phyloP scores from a whole-genome alignment of 2,113 vertebrate genomes.

The Mormyrus lacerda region DNA sequence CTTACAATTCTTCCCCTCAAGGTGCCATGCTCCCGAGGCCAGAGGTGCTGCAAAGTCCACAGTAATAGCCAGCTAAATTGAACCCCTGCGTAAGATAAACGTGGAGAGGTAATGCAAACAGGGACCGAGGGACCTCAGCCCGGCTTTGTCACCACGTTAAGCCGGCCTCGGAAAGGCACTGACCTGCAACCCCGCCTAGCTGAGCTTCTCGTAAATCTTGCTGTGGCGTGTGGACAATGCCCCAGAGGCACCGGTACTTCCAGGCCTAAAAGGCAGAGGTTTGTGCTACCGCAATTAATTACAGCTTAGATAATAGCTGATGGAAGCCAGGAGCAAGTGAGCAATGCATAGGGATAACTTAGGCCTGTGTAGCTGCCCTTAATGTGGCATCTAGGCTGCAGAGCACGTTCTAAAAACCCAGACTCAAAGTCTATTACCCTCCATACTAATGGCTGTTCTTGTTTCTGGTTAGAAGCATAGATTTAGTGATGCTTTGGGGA shows the following conservation, averaged over 20 bases:
- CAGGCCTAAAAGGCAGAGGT: background rate
- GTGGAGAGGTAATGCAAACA: background rate
- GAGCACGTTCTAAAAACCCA: background rate
- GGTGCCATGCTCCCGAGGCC: background rate
- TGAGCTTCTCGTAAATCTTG: conserved; percentile 15
- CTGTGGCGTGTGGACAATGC: background rate
- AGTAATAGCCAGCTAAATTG: conserved; percentile 1
- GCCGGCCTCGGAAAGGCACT: conserved; percentile 16
- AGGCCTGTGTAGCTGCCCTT: background rate
- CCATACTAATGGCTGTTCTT: background rate
- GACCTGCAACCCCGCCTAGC: background rate
- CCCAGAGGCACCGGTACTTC: background rate
- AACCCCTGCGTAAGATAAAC: conserved; percentile 17
- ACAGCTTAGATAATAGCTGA: background rate
- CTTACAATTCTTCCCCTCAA: background rate
- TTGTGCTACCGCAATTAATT: conserved; percentile 11
- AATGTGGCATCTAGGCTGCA: background rate
- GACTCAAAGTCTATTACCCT: background rate
- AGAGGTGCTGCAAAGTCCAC: background rate
- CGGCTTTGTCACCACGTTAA: conserved; percentile 10
- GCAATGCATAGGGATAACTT: background rate
- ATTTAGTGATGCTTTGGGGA: background rate
- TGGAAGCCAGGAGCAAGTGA: background rate
- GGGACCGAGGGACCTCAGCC: background rate
- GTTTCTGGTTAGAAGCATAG: background rate